Evolutionary conservation across 2,797 vertebrate genomes (phyloP).

Genomic region (Sorex maritimensis): DNA sequence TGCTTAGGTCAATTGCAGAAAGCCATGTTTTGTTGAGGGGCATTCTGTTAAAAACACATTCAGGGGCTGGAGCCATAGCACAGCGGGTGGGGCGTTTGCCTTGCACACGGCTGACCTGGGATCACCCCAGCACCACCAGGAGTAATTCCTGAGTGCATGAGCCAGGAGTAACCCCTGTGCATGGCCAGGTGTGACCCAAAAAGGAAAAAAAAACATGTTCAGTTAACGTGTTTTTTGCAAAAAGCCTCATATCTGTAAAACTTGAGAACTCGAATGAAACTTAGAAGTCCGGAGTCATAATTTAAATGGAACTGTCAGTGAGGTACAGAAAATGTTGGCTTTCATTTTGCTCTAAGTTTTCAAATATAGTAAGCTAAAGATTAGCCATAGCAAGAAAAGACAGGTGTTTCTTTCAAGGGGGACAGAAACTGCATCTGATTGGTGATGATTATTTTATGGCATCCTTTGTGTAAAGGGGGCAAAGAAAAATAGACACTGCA

Average conservation of each 20-base stretch:
- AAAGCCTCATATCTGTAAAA: conserved; percentile 66
- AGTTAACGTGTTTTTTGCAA: conserved; percentile 82
- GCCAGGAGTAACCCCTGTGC: too few relatives aligned
- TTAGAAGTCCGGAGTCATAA: conserved; percentile 65
- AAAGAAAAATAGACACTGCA: conserved; percentile 79
- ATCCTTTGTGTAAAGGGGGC: conserved; percentile 72
- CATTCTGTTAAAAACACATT: conserved; percentile 59
- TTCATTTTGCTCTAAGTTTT: conserved; percentile 71
- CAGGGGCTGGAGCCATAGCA: conserved; percentile 28
- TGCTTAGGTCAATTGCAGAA: conserved; percentile 84
- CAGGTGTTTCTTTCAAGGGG: conserved; percentile 6
- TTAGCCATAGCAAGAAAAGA: conserved; percentile 67
- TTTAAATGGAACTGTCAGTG: conserved; percentile 76
- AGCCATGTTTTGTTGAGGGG: conserved; percentile 81
- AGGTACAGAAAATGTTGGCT: conserved; percentile 48
- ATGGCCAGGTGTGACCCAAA: too few relatives aligned
- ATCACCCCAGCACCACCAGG: too few relatives aligned
- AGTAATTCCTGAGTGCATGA: too few relatives aligned
- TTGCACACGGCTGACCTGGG: too few relatives aligned
- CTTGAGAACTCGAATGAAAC: conserved; percentile 75
- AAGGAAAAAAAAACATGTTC: conserved; percentile 33
- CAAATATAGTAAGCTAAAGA: conserved; percentile 44
- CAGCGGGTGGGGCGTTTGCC: too few relatives aligned
- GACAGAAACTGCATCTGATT: conserved; percentile 58
- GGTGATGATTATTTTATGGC: not conserved